phyloP scores from a whole-genome alignment of 2,888 invertebrate species.

The Chamaedrilus cognettii region DNA sequence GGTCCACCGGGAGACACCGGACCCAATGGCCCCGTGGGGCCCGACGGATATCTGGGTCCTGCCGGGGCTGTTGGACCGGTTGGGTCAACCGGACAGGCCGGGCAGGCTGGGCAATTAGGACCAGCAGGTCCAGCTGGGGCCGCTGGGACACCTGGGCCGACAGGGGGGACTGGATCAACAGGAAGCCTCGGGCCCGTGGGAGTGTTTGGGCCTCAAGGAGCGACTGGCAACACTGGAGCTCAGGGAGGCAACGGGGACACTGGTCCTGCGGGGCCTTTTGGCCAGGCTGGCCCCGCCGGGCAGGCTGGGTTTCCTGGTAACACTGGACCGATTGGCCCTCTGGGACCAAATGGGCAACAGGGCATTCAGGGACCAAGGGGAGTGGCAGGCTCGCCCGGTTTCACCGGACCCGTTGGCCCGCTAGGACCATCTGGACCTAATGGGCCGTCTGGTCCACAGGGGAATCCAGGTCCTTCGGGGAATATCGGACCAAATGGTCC shows the following conservation, averaged over 20 bases:
- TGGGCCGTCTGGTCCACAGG: slow-evolving; percentile 21
- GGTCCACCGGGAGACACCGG: too few species aligned
- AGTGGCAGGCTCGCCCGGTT: slow-evolving; percentile 26
- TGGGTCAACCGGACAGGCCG: slow-evolving; percentile 28
- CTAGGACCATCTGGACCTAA: slow-evolving; percentile 20
- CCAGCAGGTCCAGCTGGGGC: slow-evolving; percentile 18
- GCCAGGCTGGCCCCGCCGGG: slow-evolving; percentile 28
- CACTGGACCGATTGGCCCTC: slow-evolving; percentile 11
- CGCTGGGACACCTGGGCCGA: too few species aligned
- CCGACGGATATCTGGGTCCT: slow-evolving; percentile 21
- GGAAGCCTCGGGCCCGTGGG: slow-evolving; percentile 28
- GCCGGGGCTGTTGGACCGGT: slow-evolving; percentile 25
- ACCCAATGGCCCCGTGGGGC: too few species aligned
- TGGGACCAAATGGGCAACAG: slow-evolving; percentile 20
- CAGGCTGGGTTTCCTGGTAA: slow-evolving; percentile 25
- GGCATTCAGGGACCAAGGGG: slow-evolving; percentile 21
- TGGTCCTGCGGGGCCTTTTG: slow-evolving; percentile 30
- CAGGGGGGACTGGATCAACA: slow-evolving; percentile 23
- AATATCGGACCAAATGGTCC: slow-evolving; percentile 18
- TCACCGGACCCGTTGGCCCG: slow-evolving; percentile 23
- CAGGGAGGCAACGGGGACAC: slow-evolving; percentile 27
- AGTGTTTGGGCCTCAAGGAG: slow-evolving; percentile 15
- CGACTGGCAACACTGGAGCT: too few species aligned
- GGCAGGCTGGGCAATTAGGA: slow-evolving; percentile 15
- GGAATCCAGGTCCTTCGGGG: slow-evolving; percentile 17